phyloP scores from a whole-genome alignment of 1,140 invertebrate genomes.

The Hesperophylax magnus region DNA sequence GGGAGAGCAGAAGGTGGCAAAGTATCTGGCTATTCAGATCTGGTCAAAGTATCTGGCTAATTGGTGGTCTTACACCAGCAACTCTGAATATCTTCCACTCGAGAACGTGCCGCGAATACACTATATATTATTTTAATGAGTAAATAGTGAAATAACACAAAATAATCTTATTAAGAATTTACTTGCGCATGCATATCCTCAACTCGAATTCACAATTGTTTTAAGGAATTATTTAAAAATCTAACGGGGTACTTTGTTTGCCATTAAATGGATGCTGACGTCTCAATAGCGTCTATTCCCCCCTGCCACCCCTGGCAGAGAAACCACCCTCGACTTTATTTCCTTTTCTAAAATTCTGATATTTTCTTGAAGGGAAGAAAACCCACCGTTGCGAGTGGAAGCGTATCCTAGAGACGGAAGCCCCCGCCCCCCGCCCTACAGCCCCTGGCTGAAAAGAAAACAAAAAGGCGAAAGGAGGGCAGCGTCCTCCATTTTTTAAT shows the following conservation, averaged over 20 bases:
- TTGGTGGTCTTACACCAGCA: too few relatives aligned
- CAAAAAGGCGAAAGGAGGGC: constrained; percentile 17
- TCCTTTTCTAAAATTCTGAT: constrained; percentile 8
- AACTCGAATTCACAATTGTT: too few relatives aligned
- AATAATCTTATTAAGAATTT: too few relatives aligned
- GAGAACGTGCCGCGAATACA: too few relatives aligned
- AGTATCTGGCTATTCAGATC: too few relatives aligned
- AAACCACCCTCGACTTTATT: constrained; percentile 18
- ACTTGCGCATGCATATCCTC: too few relatives aligned
- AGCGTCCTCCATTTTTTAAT: constrained; percentile 51
- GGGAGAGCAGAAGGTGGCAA: too few relatives aligned
- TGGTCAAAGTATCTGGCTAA: too few relatives aligned
- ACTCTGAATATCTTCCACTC: too few relatives aligned
- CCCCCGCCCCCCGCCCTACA: not conserved
- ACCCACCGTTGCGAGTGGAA: constrained; percentile 25
- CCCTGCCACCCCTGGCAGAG: not conserved
- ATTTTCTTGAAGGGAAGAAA: constrained; percentile 26
- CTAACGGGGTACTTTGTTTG: not conserved
- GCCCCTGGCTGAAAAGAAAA: constrained; percentile 17
- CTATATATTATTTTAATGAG: too few relatives aligned
- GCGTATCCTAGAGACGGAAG: constrained; percentile 26
- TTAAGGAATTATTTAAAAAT: too few relatives aligned
- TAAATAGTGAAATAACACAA: too few relatives aligned
- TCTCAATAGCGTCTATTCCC: constrained; percentile 13
- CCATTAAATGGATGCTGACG: constrained; percentile 5